These are phyloP conservation scores for Brachionus asplanchnoidis DNA, from an alignment of 1,140 invertebrate species.

Conservation along the genomic window DNA sequence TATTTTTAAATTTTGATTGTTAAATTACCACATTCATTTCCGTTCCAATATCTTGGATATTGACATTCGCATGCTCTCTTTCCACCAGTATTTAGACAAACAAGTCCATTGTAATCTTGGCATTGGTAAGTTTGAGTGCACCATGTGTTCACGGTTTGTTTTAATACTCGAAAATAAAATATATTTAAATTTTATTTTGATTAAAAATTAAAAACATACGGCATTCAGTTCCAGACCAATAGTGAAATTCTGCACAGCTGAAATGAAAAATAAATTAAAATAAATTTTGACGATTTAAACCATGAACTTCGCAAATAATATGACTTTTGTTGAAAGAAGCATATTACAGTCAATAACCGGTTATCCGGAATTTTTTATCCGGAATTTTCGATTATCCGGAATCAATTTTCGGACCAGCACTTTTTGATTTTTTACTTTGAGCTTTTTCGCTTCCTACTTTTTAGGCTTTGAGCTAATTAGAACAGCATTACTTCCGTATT, in stretches of 20 bases:
- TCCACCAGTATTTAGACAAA: background rate
- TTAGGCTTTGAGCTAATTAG: no score
- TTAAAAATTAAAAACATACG: background rate
- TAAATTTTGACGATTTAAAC: no score
- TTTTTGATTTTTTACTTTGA: no score
- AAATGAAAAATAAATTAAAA: background rate
- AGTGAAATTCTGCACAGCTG: background rate
- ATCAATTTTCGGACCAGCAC: no score
- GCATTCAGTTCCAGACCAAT: background rate
- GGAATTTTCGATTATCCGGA: no score
- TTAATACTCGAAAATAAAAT: background rate
- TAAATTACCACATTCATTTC: background rate
- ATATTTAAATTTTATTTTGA: background rate
- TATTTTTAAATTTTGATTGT: background rate
- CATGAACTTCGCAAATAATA: no score
- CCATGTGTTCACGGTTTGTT: background rate
- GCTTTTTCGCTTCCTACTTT: no score
- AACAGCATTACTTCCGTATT: no score
- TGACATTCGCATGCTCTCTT: background rate
- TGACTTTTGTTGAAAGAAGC: no score
- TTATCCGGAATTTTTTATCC: no score
- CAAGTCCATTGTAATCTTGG: conserved; percentile 8
- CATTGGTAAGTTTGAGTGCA: conserved; percentile 26
- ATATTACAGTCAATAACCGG: no score
- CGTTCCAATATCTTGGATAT: background rate